phyloP scores from a whole-genome alignment of 35 echinoderm and acorn worm species.

The Heliocidaris tuberculata region DNA sequence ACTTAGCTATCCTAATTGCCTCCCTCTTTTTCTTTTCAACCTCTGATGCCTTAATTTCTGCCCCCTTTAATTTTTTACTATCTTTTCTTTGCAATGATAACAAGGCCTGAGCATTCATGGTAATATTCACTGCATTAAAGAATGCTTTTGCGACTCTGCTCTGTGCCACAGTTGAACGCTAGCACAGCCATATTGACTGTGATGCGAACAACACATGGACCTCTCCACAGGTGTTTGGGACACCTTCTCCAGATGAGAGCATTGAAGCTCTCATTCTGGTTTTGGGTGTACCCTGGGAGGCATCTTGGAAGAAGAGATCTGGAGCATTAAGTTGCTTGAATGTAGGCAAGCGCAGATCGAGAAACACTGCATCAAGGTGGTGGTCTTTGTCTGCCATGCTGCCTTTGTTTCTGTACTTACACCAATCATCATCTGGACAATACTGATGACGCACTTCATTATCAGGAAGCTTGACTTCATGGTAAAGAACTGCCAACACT shows the following conservation, averaged over 20 bases:
- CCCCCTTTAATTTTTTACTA: no score
- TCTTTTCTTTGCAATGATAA: no score
- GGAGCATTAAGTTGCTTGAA: conserved; percentile 12
- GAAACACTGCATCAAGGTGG: neutral
- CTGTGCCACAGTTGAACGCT: no score
- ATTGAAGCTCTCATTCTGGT: conserved; percentile 55
- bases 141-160: no score
- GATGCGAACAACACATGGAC: no score
- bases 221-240: no score
- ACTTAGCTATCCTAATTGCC: no score
- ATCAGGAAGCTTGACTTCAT: neutral
- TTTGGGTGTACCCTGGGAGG: conserved; percentile 44
- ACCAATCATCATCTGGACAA: neutral
- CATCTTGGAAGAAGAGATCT: conserved; percentile 46
- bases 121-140: no score
- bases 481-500: conserved; percentile 10
- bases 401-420: neutral
- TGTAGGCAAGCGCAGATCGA: neutral
- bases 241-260: conserved; percentile 44
- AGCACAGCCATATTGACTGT: no score
- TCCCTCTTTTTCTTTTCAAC: no score
- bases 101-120: no score
- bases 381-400: neutral
- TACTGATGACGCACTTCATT: conserved; percentile 3
- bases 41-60: no score